These are phyloP conservation scores for Diglossa brunneiventris DNA, from an alignment of 2,113 vertebrate species.

Conservation along the genomic window DNA sequence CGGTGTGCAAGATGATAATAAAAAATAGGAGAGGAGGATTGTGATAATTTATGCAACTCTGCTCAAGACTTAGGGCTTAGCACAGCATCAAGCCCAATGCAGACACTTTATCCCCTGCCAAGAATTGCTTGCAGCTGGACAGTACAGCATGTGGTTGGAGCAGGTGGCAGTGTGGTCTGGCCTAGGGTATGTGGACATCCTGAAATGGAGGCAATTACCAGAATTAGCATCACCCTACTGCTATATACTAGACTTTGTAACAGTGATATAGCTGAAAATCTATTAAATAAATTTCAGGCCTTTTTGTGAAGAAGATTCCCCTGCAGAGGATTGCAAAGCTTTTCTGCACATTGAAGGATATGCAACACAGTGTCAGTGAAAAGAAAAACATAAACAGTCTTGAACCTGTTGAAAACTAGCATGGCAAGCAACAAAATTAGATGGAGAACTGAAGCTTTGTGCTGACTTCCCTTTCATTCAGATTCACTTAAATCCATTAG, in stretches of 20 bases:
- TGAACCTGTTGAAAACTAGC: background rate
- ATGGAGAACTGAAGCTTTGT: background rate
- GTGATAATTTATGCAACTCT: background rate
- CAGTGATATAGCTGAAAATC: background rate
- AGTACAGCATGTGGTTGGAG: background rate
- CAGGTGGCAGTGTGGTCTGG: background rate
- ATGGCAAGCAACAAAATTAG: background rate
- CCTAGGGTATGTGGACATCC: background rate
- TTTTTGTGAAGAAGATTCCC: background rate
- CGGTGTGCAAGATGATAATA: rapidly evolving
- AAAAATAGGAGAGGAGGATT: background rate
- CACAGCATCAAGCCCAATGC: background rate
- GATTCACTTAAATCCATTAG: background rate
- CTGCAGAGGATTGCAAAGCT: background rate
- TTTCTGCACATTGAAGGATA: background rate
- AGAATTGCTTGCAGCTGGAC: background rate
- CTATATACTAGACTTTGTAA: background rate
- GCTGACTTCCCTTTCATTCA: background rate
- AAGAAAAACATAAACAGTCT: background rate
- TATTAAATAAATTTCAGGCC: background rate
- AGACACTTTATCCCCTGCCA: background rate
- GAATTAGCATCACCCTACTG: background rate
- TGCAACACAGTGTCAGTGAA: background rate
- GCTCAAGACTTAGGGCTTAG: background rate
- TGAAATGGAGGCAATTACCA: background rate